Evolutionary conservation across 2,797 vertebrate species (phyloP).

Genomic region (Choloepus didactylus): DNA sequence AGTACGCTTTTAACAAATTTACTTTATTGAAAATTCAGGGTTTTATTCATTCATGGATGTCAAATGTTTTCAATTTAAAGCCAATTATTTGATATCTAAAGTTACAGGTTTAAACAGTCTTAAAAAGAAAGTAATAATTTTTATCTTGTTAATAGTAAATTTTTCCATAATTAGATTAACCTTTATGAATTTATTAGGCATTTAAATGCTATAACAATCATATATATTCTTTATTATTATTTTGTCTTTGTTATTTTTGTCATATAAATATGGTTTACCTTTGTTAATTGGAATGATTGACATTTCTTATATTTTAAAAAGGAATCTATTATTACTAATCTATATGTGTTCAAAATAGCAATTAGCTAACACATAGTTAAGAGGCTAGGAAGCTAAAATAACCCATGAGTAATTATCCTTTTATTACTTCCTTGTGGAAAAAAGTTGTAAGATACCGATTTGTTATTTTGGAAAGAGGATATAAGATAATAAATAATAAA

Average conservation of each 20-base stretch:
- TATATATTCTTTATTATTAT: not conserved
- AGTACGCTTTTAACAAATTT: not conserved
- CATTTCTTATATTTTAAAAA: slow-evolving; percentile 13
- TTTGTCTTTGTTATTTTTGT: not conserved
- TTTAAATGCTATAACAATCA: not conserved
- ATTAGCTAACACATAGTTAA: not conserved
- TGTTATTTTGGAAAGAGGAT: not conserved
- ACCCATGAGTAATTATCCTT: not conserved
- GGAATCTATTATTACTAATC: not conserved
- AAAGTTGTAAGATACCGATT: not conserved
- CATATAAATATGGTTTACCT: not conserved
- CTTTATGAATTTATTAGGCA: not conserved
- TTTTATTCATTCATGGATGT: not conserved
- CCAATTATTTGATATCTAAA: not conserved
- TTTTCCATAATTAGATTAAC: not conserved
- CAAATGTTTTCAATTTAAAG: not conserved
- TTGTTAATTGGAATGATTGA: not conserved
- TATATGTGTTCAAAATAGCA: not conserved
- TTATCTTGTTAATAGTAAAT: not conserved
- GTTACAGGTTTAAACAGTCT: not conserved
- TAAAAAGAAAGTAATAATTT: not conserved
- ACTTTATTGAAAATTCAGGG: not conserved
- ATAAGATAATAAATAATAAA: not conserved
- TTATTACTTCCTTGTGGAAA: not conserved
- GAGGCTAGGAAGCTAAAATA: not conserved